Percentiles rank a stretch among this genome's conserved stretches.
Evolutionary conservation across 2,113 vertebrate genomes (phyloP).

Genomic region (Cochlearius cochlearius): DNA sequence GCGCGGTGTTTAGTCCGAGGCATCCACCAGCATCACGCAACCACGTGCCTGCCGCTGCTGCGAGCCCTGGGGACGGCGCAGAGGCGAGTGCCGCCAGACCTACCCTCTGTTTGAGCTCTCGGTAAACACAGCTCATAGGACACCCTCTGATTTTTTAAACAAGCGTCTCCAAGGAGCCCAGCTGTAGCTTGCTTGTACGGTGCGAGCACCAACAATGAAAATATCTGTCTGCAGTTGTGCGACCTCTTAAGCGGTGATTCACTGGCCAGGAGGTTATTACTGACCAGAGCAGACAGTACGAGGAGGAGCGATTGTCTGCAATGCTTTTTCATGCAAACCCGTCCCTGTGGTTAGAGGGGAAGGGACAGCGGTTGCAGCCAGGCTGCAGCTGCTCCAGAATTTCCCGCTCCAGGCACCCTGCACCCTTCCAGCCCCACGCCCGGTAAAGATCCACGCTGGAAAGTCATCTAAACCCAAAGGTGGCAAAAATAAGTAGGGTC

Average conservation of each 20-base stretch:
- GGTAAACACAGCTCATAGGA: not conserved
- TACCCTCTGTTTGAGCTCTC: not conserved
- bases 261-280: not conserved
- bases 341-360: not conserved
- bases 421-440: not conserved
- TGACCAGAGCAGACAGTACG: not conserved
- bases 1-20: accelerated
- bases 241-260: not conserved
- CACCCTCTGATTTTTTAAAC: not conserved
- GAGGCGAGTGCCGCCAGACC: accelerated
- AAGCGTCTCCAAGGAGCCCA: not conserved
- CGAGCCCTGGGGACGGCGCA: accelerated
- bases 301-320: not conserved
- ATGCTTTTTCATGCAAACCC: not conserved
- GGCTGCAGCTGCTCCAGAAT: not conserved
- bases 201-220: not conserved
- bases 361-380: not conserved
- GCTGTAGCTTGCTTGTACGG: not conserved
- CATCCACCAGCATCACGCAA: not conserved
- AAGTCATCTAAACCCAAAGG: not conserved
- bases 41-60: accelerated
- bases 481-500: not conserved
- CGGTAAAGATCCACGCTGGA: not conserved
- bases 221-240: not conserved
- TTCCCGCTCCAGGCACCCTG: accelerated